Evolutionary conservation across 1,140 invertebrate genomes (phyloP), one percentile per base, ranked within the genome.

Genomic region (Drosophila prosaltans): DNA sequence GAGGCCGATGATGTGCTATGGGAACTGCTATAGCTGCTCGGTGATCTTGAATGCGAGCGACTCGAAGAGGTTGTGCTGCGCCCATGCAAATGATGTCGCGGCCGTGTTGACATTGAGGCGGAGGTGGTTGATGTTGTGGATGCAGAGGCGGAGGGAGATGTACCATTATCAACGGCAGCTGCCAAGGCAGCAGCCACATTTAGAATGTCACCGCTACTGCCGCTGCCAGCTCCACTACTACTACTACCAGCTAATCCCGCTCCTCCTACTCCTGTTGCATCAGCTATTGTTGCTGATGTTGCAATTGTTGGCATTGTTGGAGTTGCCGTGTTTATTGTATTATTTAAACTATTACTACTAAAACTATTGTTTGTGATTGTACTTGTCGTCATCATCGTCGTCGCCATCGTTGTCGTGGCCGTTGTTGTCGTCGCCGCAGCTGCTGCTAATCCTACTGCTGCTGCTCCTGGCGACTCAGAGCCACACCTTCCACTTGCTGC

Each of bases 11-110:
- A 91, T 57, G 86, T 89, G 78, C 91, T 92, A 51, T 92, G 91
- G 51, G 92, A 92, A 39, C 91, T 92, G 75, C 92, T 92, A 62
- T 92, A 92, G 63, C 91, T 92, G 70, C 91, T 92, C 71, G 92
- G 92, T 21, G 91, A 89, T 89, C 94, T 74, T 78, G 93, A 93
- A 92, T 95, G 93, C 62, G 93, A 93, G 72, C 93, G 91, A 78
- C 93, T 93, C 61, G 93, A 93, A 65, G 93, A 93, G 57, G 93
- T 93, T 51, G 91, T 91, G 78, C 91, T 91, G 48, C 91, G 82
- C 39, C 91, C 91, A 65, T 92, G 88, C 61, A 91, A 70, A 73
- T 88, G 74, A 65, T 81, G 84, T 65, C 88, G 82, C 48, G 28
- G 43, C 26, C 43, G 28, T 43, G 61, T 30, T 32, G 59, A 36